Evolutionary conservation across 1,140 invertebrate species (phyloP).

Genomic region (Palaemon carinicauda): DNA sequence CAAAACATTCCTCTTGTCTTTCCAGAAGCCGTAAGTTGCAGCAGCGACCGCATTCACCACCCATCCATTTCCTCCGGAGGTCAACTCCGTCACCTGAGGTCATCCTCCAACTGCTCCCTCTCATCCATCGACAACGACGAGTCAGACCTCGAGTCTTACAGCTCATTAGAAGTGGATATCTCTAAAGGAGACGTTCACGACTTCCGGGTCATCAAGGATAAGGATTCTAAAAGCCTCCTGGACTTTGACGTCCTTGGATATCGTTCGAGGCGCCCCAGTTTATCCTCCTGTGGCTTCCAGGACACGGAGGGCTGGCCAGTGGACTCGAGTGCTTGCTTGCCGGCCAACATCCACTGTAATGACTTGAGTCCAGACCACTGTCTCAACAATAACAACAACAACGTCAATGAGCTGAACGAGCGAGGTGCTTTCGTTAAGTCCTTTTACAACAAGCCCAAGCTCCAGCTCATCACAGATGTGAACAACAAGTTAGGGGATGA

Average conservation of each 20-base stretch:
- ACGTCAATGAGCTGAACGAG: conserved; percentile 69
- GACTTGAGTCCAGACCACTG: conserved; percentile 33
- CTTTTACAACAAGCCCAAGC: conserved; percentile 72
- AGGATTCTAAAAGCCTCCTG: not conserved
- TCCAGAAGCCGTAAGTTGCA: conserved; percentile 38
- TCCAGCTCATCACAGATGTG: conserved; percentile 64
- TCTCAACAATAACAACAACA: conserved; percentile 64
- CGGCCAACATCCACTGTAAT: not conserved
- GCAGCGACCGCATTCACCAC: conserved; percentile 42
- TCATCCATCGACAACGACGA: conserved; percentile 40
- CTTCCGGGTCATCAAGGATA: not conserved
- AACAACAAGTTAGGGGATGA: conserved; percentile 25
- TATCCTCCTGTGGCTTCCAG: not conserved
- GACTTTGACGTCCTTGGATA: conserved; percentile 35
- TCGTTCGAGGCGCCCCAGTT: not conserved
- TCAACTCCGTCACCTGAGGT: not conserved
- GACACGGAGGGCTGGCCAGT: not conserved
- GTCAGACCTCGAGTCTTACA: conserved; percentile 44
- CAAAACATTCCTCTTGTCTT: too few species aligned
- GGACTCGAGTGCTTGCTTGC: not conserved
- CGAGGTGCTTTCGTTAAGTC: conserved; percentile 69
- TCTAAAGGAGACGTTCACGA: not conserved
- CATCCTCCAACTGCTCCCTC: conserved; percentile 38
- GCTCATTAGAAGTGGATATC: conserved; percentile 42
- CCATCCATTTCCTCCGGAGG: conserved; percentile 26